Percentiles rank a stretch among this genome's conserved stretches.
Conservation (phyloP, 2,888 invertebrate genomes). For the Anoncus sp. region DNA sequence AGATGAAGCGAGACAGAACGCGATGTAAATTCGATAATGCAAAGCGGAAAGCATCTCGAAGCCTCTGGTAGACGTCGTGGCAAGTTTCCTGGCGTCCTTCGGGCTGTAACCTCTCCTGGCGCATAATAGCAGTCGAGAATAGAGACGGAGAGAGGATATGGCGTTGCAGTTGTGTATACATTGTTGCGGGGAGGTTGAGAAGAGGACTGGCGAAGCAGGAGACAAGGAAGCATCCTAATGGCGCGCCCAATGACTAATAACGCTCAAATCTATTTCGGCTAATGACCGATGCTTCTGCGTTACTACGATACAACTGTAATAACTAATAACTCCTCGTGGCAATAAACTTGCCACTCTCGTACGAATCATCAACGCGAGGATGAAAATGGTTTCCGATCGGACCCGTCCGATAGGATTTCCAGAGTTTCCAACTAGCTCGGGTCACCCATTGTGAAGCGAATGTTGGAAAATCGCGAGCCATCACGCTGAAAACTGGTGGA, state of each 20-base stretch:
- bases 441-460: neutral
- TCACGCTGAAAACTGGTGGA: too few relatives aligned
- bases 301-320: slow-evolving; percentile 72
- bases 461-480: neutral
- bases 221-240: slow-evolving; percentile 76
- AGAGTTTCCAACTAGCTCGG: slow-evolving; percentile 5
- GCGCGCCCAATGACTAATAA: slow-evolving; percentile 79
- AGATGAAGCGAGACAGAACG: slow-evolving; percentile 44
- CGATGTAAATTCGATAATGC: slow-evolving; percentile 68
- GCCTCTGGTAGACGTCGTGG: slow-evolving; percentile 55
- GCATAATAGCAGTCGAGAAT: slow-evolving; percentile 59
- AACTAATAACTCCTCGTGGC: slow-evolving; percentile 77
- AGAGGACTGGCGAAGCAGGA: slow-evolving; percentile 57
- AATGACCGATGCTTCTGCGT: slow-evolving; percentile 74
- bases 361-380: slow-evolving; percentile 17
- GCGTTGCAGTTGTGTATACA: slow-evolving; percentile 45
- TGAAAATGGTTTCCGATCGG: slow-evolving; percentile 22
- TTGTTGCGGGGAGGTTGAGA: slow-evolving; percentile 20
- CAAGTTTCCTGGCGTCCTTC: slow-evolving; percentile 61
- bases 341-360: slow-evolving; percentile 78
- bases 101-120: slow-evolving; percentile 55
- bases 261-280: slow-evolving; percentile 79
- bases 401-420: slow-evolving; percentile 12
- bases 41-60: slow-evolving; percentile 61
- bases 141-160: slow-evolving; percentile 22